Base-by-base conservation (phyloP, 2,888 invertebrate species). In the Stenoptilia bipunctidactyla region DNA sequence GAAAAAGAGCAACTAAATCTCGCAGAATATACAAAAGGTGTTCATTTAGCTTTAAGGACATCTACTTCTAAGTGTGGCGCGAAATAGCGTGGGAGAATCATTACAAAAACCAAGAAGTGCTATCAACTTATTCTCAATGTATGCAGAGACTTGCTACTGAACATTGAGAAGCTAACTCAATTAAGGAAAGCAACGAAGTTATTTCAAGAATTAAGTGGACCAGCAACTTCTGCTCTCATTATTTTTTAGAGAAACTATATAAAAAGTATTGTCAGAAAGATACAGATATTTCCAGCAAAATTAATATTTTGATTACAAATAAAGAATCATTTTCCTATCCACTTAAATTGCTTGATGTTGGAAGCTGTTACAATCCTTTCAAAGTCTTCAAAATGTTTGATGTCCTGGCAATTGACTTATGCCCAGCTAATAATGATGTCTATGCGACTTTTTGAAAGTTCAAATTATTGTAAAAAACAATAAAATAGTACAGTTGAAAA, bases 361-460 rank as follows among this genome's bases (percentile, higher is more conserved):
- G 97, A 1, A 97, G 97, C 65, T 97, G 97, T 67, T 97, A 93
- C 65, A 96, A 96, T 84, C 96, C 97, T 10, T 94, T 97, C 58
- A 77, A 76, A 47, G 60, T 63, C 1, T 90, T 86, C 64, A 56
- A 85, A 0, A 84, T 85, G 40, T 90, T 94, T 57, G 79, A 91
- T 50, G 91, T 93, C 0, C 83, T 89, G 10, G 89, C 94, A 1
- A 85, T 94, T 48, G 95, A 95, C 68, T 75, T 95, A 44, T 89
- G 87, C 41, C 93, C 94, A 33, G 92, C 92, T 9, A 86, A 86
- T 45, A 57, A 74, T 34, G 85, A 85, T 56, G 94, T 97, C 85
- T 89, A 52, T 95, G 94, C 74, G 96, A 97, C 68, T 95, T 96
- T 66, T 71, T 96, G 33, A 85, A 86, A 47, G 76, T 91, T 36